Evolutionary conservation across 1,140 invertebrate species (phyloP).

Genomic region (Tribolium madens): DNA sequence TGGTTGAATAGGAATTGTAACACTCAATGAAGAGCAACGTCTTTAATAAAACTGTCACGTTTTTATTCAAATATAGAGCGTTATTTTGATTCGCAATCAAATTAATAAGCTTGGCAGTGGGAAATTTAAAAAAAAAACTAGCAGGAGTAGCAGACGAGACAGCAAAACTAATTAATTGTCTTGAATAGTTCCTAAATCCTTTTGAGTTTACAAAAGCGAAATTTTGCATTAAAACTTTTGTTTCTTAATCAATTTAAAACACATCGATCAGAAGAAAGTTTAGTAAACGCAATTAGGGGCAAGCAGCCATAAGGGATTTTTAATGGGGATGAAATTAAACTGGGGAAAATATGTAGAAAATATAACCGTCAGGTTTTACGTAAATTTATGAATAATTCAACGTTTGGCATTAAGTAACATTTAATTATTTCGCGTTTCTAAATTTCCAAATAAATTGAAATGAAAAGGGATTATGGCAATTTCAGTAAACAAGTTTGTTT

Average conservation of each 20-base stretch:
- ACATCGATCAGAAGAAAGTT: constrained; percentile 42
- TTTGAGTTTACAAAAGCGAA: not conserved
- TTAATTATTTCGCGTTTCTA: constrained; percentile 35
- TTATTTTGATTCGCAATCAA: constrained; percentile 29
- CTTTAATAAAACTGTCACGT: constrained; percentile 14
- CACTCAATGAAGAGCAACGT: not conserved
- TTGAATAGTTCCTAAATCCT: constrained; percentile 9
- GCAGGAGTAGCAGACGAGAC: not conserved
- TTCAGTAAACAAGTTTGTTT: constrained; percentile 28
- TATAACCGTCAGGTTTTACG: not conserved
- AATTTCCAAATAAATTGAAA: constrained; percentile 37
- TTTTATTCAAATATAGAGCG: constrained; percentile 22
- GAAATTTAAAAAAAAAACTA: constrained; percentile 3
- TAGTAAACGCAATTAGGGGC: constrained; percentile 30
- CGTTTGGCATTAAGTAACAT: constrained; percentile 12
- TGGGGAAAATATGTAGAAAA: constrained; percentile 30
- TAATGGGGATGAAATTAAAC: constrained; percentile 29
- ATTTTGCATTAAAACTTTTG: constrained; percentile 38
- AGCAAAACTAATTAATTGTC: constrained; percentile 16
- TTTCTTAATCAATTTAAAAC: constrained; percentile 41
- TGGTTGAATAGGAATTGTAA: constrained; percentile 10
- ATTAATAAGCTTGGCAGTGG: constrained; percentile 27
- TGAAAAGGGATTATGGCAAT: constrained; percentile 34
- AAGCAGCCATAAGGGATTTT: constrained; percentile 9
- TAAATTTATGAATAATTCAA: constrained; percentile 35